Base-by-base conservation (phyloP, 2,113 vertebrate species). In the Carlito syrichta region DNA sequence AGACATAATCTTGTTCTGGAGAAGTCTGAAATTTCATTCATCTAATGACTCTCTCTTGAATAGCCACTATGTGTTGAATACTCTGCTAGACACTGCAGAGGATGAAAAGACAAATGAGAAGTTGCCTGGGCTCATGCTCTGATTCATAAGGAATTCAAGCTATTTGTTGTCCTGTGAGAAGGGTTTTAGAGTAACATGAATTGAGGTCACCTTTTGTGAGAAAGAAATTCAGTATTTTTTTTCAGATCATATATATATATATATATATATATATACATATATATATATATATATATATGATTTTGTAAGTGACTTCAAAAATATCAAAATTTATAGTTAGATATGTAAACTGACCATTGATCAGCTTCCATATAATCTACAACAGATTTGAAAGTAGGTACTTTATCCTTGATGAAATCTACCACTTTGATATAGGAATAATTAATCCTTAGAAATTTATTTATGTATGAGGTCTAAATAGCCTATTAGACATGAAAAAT, bases 391-490 rank as follows among this genome's bases (percentile, higher is more conserved):
- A 95, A 96, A 71, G 43, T 43, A 32, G 68, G 63, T 16, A 52
- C 9, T 78, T 56, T 3, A 0, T 86, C 54, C 43, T 78, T 83
- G 58, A 83, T 84, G 25, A 89, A 96, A 93, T 23, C 11, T 4
- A 50, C 89, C 30, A 45, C 83, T 96, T 93, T 86, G 89, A 95
- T 87, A 84, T 84, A 71, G 94, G 68, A 93, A 91, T 95, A 97
- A 96, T 93, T 96, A 91, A 93, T 91, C 50, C 79, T 84, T 66
- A 96, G 86, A 95, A 94, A 95, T 86, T 60, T 45, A 91, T 94
- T 97, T 96, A 86, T 91, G 88, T 92, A 52, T 63, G 93, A 93
- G 56, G 6, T 71, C 96, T 98, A 52, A 48, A 84, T 69, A 63
- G 89, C 43, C 92, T 86, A 5, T 30, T 30, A 91, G 71, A 94